phyloP scores from a whole-genome alignment of 2,797 vertebrate species.

The Hyperoplus immaculatus region DNA sequence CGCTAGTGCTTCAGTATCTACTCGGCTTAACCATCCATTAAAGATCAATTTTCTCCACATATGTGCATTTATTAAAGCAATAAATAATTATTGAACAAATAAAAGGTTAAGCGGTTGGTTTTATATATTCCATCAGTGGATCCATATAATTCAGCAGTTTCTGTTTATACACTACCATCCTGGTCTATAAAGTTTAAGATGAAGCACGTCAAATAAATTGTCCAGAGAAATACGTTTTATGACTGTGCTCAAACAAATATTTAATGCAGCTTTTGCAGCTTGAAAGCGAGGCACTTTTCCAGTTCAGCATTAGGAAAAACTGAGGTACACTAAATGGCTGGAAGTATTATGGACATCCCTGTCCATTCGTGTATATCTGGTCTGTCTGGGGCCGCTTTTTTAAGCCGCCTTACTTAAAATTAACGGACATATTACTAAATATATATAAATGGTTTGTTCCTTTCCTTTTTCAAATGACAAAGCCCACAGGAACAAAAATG shows the following conservation, averaged over 20 bases:
- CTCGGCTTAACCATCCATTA: not conserved
- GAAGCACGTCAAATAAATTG: not conserved
- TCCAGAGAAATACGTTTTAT: constrained; percentile 14
- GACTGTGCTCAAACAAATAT: constrained; percentile 14
- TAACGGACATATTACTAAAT: not conserved
- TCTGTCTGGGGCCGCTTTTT: not conserved
- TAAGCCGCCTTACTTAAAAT: not conserved
- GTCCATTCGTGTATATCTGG: not conserved
- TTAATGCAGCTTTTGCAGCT: not conserved
- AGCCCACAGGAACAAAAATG: not conserved
- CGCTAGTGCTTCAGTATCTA: not conserved
- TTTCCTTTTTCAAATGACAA: not conserved
- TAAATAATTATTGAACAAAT: not conserved
- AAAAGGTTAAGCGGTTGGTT: not conserved
- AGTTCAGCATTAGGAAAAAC: not conserved
- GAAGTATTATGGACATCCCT: not conserved
- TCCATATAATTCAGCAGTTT: constrained; percentile 14
- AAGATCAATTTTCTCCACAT: not conserved
- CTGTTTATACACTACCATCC: not conserved
- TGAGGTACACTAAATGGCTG: not conserved
- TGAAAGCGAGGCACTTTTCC: constrained; percentile 12
- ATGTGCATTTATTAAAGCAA: not conserved
- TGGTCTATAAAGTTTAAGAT: constrained; percentile 4
- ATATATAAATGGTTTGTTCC: too few species aligned
- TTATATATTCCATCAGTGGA: not conserved